Conservation (phyloP, 2,113 vertebrate genomes). For the Ochotona princeps region DNA sequence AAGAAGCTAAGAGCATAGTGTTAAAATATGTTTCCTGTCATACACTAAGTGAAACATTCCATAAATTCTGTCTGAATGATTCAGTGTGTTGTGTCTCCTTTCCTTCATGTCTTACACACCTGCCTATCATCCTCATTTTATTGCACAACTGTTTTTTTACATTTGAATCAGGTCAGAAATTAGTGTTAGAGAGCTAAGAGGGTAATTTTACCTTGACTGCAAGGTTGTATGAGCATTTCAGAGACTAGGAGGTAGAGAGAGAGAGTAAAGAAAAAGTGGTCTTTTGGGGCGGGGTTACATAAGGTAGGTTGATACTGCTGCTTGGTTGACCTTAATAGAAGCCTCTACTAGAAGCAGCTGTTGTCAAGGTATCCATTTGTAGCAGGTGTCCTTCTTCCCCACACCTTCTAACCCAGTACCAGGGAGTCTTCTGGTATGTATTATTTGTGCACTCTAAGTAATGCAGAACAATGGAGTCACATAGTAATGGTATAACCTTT, state of each 20-base stretch:
- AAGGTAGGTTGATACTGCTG: background rate
- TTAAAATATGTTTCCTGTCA: background rate
- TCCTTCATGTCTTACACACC: slow-evolving; percentile 45
- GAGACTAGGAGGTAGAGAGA: background rate
- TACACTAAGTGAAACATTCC: background rate
- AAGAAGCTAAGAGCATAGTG: background rate
- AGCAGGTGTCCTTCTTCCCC: background rate
- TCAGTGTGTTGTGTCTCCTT: slow-evolving; percentile 4
- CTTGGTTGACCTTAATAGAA: background rate
- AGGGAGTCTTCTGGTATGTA: background rate
- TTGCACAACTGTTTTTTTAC: slow-evolving; percentile 71
- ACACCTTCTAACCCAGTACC: background rate
- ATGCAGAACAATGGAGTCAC: background rate
- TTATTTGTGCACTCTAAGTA: background rate
- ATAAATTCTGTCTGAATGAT: background rate
- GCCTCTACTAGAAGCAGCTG: background rate
- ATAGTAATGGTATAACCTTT: background rate
- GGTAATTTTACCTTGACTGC: background rate
- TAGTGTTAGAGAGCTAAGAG: background rate
- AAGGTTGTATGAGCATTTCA: background rate
- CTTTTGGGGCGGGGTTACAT: background rate
- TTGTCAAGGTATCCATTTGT: background rate
- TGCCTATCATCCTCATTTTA: slow-evolving; percentile 50
- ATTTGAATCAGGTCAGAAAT: slow-evolving; percentile 28
- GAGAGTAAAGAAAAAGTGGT: background rate